A percentile compares a stretch with the other conserved stretches of the same genome.
Evolutionary conservation across 2,797 vertebrate species (phyloP).

Genomic region (Ceyx erithaca): DNA sequence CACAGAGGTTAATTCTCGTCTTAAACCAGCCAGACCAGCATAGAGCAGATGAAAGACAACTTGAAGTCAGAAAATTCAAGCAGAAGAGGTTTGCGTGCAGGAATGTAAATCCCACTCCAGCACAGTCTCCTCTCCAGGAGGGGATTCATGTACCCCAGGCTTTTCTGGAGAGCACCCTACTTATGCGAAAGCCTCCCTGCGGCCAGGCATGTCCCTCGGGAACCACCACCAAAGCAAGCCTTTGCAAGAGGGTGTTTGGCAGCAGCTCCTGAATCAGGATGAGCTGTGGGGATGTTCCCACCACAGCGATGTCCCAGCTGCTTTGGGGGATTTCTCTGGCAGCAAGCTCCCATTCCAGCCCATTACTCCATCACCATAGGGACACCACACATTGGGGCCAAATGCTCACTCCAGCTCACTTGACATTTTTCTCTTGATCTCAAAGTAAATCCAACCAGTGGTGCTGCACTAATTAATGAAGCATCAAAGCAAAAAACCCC

Average conservation of each 20-base stretch:
- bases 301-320: not conserved
- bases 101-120: not conserved
- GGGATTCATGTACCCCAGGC: not conserved
- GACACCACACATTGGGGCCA: accelerated
- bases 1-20: not conserved
- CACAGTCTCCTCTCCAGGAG: not conserved
- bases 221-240: not conserved
- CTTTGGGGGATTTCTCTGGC: not conserved
- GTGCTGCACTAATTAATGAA: not conserved
- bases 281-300: not conserved
- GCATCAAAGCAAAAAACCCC: accelerated
- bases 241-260: not conserved
- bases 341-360: not conserved
- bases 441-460: not conserved
- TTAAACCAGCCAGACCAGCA: not conserved
- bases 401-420: not conserved
- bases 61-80: not conserved
- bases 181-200: not conserved
- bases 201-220: not conserved
- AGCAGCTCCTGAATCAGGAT: not conserved
- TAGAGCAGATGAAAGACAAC: not conserved
- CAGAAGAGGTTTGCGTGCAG: not conserved
- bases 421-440: not conserved
- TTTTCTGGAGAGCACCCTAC: not conserved
- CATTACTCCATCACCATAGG: not conserved